Conservation (phyloP, 2,113 vertebrate species). For the Eublepharis macularius region DNA sequence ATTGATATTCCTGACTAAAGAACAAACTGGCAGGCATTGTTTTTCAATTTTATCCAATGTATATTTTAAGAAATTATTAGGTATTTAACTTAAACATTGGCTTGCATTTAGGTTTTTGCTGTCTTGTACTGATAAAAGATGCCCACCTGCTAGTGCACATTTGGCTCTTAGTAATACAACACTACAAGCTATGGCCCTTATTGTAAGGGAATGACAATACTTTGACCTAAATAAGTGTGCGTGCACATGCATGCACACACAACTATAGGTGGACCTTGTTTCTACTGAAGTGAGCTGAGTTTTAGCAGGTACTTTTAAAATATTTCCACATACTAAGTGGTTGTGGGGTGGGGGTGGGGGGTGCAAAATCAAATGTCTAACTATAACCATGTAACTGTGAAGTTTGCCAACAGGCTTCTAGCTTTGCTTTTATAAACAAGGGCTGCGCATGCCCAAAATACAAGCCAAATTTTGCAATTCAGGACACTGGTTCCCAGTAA, state of each 20-base stretch:
- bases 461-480: conserved; percentile 16
- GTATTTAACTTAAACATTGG: not conserved
- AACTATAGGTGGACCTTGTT: not conserved
- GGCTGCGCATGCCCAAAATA: not conserved
- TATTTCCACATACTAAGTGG: not conserved
- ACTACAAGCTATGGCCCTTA: not conserved
- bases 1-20: not conserved
- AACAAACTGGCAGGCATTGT: not conserved
- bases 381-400: not conserved
- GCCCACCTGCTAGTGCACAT: not conserved
- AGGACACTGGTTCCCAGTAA: conserved; percentile 13
- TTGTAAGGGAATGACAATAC: not conserved
- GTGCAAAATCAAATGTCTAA: conserved; percentile 17
- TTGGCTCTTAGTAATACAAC: not conserved
- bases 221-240: too few relatives aligned
- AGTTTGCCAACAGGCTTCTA: not conserved
- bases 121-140: not conserved
- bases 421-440: not conserved
- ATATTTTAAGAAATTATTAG: not conserved
- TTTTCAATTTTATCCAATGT: not conserved
- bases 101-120: not conserved
- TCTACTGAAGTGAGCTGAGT: not conserved
- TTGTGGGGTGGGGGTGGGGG: not conserved
- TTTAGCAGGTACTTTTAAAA: not conserved
- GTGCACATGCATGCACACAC: too few relatives aligned